Conservation (phyloP, 2,113 vertebrate genomes). For the Kryptolebias marmoratus region DNA sequence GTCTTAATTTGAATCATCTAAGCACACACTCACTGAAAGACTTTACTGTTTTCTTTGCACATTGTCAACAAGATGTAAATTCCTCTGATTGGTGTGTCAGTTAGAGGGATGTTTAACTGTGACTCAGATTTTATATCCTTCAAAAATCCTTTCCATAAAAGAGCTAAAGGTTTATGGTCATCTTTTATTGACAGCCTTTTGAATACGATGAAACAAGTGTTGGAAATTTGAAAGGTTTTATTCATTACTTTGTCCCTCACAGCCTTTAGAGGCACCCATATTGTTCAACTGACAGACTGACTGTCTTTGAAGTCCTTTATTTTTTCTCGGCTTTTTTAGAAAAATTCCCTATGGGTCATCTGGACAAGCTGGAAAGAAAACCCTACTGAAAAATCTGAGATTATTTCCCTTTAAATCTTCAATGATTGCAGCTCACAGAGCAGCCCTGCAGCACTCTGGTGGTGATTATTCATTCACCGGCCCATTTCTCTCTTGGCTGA, state of each 20-base stretch:
- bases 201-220: slow-evolving; percentile 22
- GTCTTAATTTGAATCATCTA: too few relatives aligned
- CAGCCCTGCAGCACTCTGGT: slow-evolving; percentile 32
- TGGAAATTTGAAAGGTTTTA: slow-evolving; percentile 3
- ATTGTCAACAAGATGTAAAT: too few relatives aligned
- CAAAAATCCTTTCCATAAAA: neutral
- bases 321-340: slow-evolving; percentile 37
- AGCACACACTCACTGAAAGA: too few relatives aligned
- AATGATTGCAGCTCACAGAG: slow-evolving; percentile 51
- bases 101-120: too few relatives aligned
- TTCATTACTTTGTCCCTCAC: slow-evolving; percentile 27
- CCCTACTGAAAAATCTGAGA: slow-evolving; percentile 47
- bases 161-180: neutral
- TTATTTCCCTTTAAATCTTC: slow-evolving; percentile 59
- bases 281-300: slow-evolving; percentile 48
- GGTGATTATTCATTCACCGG: slow-evolving; percentile 64
- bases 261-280: slow-evolving; percentile 27
- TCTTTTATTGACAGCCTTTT: slow-evolving; percentile 19
- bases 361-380: slow-evolving; percentile 20
- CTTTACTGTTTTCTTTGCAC: too few relatives aligned
- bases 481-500: slow-evolving; percentile 65
- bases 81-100: too few relatives aligned
- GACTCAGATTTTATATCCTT: neutral
- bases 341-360: slow-evolving; percentile 32
- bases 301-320: slow-evolving; percentile 16